Conservation (phyloP, 2,113 vertebrate species). For the Pelusios castaneus region DNA sequence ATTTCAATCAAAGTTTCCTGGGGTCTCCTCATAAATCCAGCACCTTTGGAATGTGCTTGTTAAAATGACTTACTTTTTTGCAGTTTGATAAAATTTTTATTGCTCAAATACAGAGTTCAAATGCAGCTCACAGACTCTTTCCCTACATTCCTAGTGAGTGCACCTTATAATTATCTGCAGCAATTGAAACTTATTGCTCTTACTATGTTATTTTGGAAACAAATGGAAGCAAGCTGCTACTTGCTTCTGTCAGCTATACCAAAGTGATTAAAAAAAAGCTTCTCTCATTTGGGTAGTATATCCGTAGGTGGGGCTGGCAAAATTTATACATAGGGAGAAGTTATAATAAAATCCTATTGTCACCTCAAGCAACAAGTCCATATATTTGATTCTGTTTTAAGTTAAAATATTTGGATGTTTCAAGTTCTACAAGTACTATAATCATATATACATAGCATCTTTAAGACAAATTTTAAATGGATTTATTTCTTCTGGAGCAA, state of each 20-base stretch:
- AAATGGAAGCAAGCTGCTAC: conserved; percentile 59
- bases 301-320: neutral
- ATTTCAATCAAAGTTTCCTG: conserved; percentile 73
- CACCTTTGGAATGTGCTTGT: conserved; percentile 76
- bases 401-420: conserved; percentile 13
- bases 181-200: conserved; percentile 56
- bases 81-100: conserved; percentile 75
- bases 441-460: neutral
- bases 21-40: conserved; percentile 75
- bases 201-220: conserved; percentile 62
- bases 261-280: neutral
- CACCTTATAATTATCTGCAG: conserved; percentile 70
- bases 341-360: neutral
- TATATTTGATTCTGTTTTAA: neutral
- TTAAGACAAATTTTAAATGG: neutral
- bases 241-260: conserved; percentile 36
- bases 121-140: conserved; percentile 58
- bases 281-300: neutral
- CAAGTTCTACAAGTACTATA: neutral
- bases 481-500: neutral
- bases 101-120: conserved; percentile 72
- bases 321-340: neutral
- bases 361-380: neutral
- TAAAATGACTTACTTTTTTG: conserved; percentile 74
- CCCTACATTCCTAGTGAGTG: conserved; percentile 55